A percentile compares a stretch with the other conserved stretches of the same genome.
Conservation (phyloP, 1,140 invertebrate genomes). For the Drosophila athabasca region DNA sequence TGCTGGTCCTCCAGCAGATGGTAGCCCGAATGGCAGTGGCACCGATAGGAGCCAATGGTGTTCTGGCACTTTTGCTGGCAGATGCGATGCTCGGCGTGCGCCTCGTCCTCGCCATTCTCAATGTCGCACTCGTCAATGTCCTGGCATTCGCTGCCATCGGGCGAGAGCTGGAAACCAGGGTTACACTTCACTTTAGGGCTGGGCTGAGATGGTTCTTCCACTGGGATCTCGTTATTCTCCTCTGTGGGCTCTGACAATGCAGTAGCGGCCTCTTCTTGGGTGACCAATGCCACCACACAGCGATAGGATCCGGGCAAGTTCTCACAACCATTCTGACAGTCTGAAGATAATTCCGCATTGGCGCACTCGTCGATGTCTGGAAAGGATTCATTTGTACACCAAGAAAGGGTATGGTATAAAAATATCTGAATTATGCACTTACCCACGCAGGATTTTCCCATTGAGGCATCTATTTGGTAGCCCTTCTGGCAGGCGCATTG, state of each 20-base stretch:
- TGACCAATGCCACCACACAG: conserved; percentile 83
- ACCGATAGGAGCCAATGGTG: conserved; percentile 86
- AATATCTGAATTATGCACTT: conserved; percentile 16
- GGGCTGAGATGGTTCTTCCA: background rate
- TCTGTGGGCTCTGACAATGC: conserved; percentile 13
- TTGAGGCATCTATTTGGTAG: conserved; percentile 63
- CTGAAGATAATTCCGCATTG: conserved; percentile 84
- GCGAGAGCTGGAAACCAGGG: conserved; percentile 84
- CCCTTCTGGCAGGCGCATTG: conserved; percentile 88
- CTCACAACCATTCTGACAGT: conserved; percentile 86
- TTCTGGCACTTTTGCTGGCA: conserved; percentile 88
- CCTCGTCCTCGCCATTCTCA: conserved; percentile 44
- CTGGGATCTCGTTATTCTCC: conserved; percentile 13
- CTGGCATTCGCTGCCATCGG: conserved; percentile 83
- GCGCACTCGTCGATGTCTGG: conserved; percentile 89
- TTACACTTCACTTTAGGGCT: conserved; percentile 86
- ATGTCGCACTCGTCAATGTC: conserved; percentile 89
- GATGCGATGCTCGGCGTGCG: conserved; percentile 50
- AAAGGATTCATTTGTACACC: background rate
- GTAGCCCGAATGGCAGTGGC: conserved; percentile 84
- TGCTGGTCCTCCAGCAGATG: conserved; percentile 72
- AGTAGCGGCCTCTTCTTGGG: conserved; percentile 18
- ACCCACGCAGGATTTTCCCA: conserved; percentile 81
- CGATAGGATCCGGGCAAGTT: conserved; percentile 89
- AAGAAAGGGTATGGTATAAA: background rate